Evolutionary conservation across 2,797 vertebrate genomes (phyloP).

Genomic region (Rhyacichthys aspro): DNA sequence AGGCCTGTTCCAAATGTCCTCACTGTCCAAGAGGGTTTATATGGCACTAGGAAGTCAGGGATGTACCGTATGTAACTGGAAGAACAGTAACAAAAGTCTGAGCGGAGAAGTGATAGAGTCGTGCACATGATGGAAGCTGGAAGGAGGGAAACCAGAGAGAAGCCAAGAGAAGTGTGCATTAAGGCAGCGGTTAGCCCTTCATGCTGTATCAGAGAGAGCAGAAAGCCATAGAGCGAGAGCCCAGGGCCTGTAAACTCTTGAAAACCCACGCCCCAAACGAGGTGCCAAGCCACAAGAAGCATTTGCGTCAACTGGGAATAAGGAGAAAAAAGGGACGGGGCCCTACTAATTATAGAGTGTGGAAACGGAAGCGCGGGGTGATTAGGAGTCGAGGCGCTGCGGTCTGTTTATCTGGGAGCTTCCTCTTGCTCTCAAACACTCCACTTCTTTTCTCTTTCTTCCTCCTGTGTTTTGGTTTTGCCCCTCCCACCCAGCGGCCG

Average conservation of each 20-base stretch:
- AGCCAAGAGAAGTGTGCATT: conserved; percentile 82
- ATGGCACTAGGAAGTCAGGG: no score
- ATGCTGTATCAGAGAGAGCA: conserved; percentile 92
- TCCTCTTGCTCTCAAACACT: conserved; percentile 75
- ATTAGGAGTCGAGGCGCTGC: conserved; percentile 97
- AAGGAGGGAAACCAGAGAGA: conserved; percentile 74
- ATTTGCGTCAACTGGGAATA: conserved; percentile 99
- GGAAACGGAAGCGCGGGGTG: conserved; percentile 96
- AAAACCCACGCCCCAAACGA: conserved; percentile 95
- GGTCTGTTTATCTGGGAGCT: conserved; percentile 98
- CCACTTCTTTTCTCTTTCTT: conserved; percentile 73
- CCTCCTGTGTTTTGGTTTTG: conserved; percentile 68
- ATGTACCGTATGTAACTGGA: no score
- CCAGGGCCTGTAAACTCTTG: conserved; percentile 88
- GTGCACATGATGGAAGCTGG: conserved; percentile 43
- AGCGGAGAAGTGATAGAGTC: conserved; percentile 35
- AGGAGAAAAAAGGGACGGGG: conserved; percentile 89
- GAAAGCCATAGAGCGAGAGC: conserved; percentile 89
- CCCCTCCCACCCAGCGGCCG: conserved; percentile 58
- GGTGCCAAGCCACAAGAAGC: conserved; percentile 99
- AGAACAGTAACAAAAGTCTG: not conserved
- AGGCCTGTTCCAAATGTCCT: no score
- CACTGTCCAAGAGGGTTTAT: no score
- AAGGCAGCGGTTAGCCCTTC: conserved; percentile 94
- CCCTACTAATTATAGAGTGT: conserved; percentile 99